phyloP scores from a whole-genome alignment of 2,797 vertebrate species.

The Chaenodraco wilsoni region DNA sequence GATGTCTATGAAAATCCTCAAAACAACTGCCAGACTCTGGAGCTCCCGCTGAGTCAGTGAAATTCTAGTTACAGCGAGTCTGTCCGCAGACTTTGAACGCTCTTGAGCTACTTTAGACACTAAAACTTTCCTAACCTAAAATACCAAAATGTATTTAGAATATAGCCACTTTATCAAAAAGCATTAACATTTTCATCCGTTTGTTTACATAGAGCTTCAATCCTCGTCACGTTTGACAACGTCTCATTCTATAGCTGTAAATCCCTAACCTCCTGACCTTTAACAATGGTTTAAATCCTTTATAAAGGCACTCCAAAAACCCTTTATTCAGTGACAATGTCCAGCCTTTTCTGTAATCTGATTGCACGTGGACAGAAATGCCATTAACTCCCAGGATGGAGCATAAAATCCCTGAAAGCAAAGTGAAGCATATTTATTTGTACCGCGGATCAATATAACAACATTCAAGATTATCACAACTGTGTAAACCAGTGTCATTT shows the following conservation, averaged over 20 bases:
- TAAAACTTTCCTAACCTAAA: neutral
- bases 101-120: constrained; percentile 20
- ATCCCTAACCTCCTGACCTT: constrained; percentile 8
- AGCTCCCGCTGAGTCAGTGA: constrained; percentile 39
- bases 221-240: constrained; percentile 21
- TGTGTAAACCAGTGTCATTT: neutral
- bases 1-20: constrained; percentile 44
- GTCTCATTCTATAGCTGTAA: constrained; percentile 14
- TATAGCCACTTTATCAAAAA: neutral
- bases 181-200: constrained; percentile 14
- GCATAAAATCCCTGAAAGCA: constrained; percentile 29
- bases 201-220: constrained; percentile 11
- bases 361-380: constrained; percentile 19
- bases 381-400: constrained; percentile 26
- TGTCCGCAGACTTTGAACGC: constrained; percentile 20
- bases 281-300: constrained; percentile 29
- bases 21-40: constrained; percentile 38
- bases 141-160: neutral
- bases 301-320: constrained; percentile 37
- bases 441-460: constrained; percentile 1
- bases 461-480: neutral
- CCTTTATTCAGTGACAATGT: constrained; percentile 20
- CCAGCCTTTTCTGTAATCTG: constrained; percentile 51
- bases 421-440: constrained; percentile 31
- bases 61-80: neutral